Base-by-base conservation (phyloP, 2,888 invertebrate species). In the Volucella zonaria region DNA sequence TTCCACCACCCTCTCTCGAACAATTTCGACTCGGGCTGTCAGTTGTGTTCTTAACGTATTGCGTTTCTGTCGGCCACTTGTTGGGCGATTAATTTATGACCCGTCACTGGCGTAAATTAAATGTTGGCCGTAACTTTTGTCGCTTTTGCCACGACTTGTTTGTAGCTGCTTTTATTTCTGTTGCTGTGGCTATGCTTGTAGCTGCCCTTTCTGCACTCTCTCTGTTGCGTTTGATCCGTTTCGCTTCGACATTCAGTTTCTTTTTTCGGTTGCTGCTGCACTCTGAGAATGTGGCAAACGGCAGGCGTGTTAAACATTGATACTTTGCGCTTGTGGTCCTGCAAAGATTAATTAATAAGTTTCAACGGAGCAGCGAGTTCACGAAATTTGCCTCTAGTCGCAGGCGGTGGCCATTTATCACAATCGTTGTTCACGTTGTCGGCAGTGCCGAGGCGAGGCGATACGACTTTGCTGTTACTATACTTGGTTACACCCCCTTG, bases 261-360 rank as follows among this genome's bases (percentile, higher is more conserved):
- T 56, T 23, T 8, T 61, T 54, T 43, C 52, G 47, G 40, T 49
- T 78, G n/a, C 42, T 62, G 42, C 45, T 56, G 23, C 18, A 54
- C 47, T 31, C n/a, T 23, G 64, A 45, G 66, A 40, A 80, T 64
- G 66, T 80, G 75, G 79, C 79, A 71, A 83, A 70, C 80, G 80
- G 80, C 83, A 85, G 71, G 80, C 83, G 66, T 85, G 83, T 85
- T 76, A 71, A 85, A 80, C 83, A 85, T 85, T 85, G 83, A 85
- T 85, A 85, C 83, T 85, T 85, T 76, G 80, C 83, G 83, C 83
- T 80, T 80, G 83, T 80, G 83, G 83, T 80, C 75, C 71, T 76
- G 71, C 75, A 85, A 79, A 85, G 83, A 85, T 85, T 85, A 85
- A 85, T 85, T 85, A 85, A 85, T 80, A 85, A 76, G 67, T 76